Conservation (phyloP, 2,113 vertebrate genomes). For the Erpornis zantholeuca region DNA sequence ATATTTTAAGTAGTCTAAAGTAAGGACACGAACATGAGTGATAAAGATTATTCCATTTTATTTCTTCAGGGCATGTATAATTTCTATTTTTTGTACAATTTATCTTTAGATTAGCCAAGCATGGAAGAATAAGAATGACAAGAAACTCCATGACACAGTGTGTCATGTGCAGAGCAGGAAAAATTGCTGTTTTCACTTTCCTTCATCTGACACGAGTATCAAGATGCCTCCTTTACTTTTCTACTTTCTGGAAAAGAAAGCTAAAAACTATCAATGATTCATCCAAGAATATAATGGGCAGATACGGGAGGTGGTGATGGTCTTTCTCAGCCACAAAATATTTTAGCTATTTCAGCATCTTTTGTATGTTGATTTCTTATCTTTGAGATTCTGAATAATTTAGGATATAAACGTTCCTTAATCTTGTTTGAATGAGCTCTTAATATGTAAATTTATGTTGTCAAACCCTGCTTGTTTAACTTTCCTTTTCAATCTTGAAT, state of each 20-base stretch:
- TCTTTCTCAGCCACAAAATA: neutral
- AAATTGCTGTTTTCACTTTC: neutral
- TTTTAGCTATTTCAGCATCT: neutral
- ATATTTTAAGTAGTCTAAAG: neutral
- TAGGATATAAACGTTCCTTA: neutral
- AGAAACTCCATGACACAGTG: neutral
- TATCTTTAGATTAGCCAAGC: neutral
- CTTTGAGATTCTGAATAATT: neutral
- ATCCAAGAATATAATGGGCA: neutral
- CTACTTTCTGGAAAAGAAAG: neutral
- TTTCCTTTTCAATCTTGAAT: neutral
- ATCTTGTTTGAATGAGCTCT: neutral
- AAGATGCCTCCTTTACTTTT: neutral
- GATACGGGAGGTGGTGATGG: accelerated
- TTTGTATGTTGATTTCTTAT: neutral
- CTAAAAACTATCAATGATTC: neutral
- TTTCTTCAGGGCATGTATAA: neutral
- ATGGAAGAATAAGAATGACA: neutral
- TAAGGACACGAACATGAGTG: neutral
- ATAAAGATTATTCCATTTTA: neutral
- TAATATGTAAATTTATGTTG: neutral
- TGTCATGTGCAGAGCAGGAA: neutral
- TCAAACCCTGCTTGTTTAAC: neutral
- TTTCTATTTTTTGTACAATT: neutral
- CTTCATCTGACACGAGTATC: accelerated